A percentile compares a stretch with the other conserved stretches of the same genome.
Conservation (phyloP, 2,113 vertebrate species). For the Egretta garzetta region DNA sequence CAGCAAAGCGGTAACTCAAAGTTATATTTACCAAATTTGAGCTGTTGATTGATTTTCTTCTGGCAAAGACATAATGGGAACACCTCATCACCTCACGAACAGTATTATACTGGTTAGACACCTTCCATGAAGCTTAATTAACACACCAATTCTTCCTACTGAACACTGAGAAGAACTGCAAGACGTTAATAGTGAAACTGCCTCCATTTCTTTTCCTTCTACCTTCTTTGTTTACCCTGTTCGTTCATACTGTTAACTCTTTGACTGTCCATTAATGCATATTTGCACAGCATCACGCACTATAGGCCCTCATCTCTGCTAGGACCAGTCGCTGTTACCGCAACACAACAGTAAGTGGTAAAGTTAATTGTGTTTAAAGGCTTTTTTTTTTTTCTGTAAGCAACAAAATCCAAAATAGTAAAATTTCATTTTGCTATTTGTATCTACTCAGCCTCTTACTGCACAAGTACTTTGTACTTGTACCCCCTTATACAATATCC, state of each 20-base stretch:
- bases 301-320: too few relatives aligned
- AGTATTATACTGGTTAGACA: not conserved
- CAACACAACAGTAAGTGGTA: not conserved
- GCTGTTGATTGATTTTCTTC: not conserved
- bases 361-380: not conserved
- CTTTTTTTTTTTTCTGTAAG: not conserved
- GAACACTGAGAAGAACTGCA: not conserved
- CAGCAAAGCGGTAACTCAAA: not conserved
- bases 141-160: not conserved
- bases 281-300: not conserved
- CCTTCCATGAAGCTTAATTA: not conserved
- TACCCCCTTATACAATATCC: not conserved
- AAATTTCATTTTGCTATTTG: not conserved
- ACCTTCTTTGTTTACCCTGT: not conserved
- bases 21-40: not conserved
- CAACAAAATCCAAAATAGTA: not conserved
- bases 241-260: not conserved
- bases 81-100: not conserved
- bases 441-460: not conserved
- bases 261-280: not conserved
- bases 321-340: not conserved
- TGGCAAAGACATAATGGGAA: not conserved
- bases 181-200: not conserved
- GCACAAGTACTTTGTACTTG: not conserved
- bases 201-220: not conserved